Evolutionary conservation across 2,888 invertebrate species (phyloP).

Genomic region (Smittia sp.): DNA sequence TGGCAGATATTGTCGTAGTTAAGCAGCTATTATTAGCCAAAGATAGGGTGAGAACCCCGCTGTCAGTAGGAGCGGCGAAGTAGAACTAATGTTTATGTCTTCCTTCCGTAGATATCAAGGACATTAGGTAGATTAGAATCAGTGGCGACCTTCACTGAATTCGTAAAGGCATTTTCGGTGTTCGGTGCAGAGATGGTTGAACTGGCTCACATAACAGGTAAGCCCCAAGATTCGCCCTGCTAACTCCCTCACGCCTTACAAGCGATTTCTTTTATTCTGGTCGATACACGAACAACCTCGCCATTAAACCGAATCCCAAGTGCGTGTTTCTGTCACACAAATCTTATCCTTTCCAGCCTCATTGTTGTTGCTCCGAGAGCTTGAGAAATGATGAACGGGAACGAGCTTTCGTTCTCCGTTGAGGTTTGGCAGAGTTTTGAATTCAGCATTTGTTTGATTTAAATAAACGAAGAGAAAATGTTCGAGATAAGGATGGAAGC

Average conservation of each 20-base stretch:
- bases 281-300: neutral
- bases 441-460: too few relatives aligned
- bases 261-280: neutral
- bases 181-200: constrained; percentile 99
- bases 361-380: too few relatives aligned
- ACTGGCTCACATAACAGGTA: constrained; percentile 86
- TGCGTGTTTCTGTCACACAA: neutral
- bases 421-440: too few relatives aligned
- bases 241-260: too few relatives aligned
- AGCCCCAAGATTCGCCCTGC: neutral
- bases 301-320: neutral
- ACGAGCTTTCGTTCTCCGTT: too few relatives aligned
- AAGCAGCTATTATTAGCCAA: constrained; percentile 93
- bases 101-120: constrained; percentile 64
- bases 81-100: constrained; percentile 16
- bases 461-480: too few relatives aligned
- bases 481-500: too few relatives aligned
- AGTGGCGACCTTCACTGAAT: constrained; percentile 91
- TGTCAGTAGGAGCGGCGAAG: constrained; percentile 24
- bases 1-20: constrained; percentile 97
- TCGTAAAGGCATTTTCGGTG: constrained; percentile 97
- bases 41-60: constrained; percentile 71
- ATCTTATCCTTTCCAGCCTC: too few relatives aligned
- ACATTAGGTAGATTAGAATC: constrained; percentile 81
- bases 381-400: too few relatives aligned